A percentile compares a stretch with the other conserved stretches of the same genome.
Evolutionary conservation across 2,797 vertebrate species (phyloP).

Genomic region (Pseudochirops corinnae): DNA sequence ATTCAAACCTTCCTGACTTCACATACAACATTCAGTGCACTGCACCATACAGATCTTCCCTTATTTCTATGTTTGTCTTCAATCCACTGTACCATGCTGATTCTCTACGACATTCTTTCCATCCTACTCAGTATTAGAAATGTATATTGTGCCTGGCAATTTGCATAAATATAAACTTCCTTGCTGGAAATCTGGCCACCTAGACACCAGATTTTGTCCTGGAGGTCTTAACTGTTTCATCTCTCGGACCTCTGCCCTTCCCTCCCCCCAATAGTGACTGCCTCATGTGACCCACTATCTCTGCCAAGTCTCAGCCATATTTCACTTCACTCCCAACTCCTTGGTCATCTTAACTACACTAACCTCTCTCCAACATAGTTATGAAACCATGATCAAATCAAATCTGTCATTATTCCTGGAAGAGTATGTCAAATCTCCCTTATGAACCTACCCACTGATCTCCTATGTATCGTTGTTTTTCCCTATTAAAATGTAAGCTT

Average conservation of each 20-base stretch:
- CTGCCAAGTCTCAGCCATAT: background rate
- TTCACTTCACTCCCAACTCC: background rate
- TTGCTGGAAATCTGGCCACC: background rate
- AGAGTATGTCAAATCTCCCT: background rate
- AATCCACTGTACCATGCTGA: background rate
- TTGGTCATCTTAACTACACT: background rate
- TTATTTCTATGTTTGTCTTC: background rate
- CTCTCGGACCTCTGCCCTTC: background rate
- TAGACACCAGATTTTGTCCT: background rate
- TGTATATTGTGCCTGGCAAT: background rate
- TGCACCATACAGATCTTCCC: background rate
- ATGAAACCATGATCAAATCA: background rate
- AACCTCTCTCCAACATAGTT: background rate
- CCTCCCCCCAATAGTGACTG: background rate
- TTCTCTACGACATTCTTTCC: background rate
- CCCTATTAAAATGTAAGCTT: background rate
- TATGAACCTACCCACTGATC: background rate
- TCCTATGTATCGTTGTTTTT: background rate
- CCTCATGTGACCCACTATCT: background rate
- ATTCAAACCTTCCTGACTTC: background rate
- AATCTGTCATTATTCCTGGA: background rate
- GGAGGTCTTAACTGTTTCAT: background rate
- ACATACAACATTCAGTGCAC: background rate
- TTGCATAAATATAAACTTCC: background rate
- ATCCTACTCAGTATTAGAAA: background rate